Evolutionary conservation across 2,888 invertebrate species (phyloP), one percentile per base, ranked within the genome.

Genomic region (Macrosiphum euphorbiae): DNA sequence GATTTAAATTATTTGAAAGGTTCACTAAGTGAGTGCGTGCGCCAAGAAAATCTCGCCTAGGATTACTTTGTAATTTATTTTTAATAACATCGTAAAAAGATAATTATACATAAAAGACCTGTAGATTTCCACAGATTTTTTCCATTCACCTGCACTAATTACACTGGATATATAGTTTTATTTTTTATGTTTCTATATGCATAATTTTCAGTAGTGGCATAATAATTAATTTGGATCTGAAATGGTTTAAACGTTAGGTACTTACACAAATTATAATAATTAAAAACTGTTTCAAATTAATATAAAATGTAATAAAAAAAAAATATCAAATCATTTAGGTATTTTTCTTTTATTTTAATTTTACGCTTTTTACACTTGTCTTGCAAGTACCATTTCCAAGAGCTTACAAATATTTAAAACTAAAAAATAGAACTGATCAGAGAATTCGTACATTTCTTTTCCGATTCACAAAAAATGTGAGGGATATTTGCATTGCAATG

Each of bases 11-110:
- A 28, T 85, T 85, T 44, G 26, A 87, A 87, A 28, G 16, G 13
- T 3, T n/a, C 4, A 47, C 50, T n/a, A n/a, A 87, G 87, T n/a
- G n/a, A 87, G 28, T n/a, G n/a, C 67, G 67, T 13, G 13, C 26
- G 28, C 52, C 16, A 84, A 91, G 41, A 52, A 84, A 52, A 78
- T 84, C 90, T 52, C 8, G 10, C 52, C 16, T 16, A 20, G 52
- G 41, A 90, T 90, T 90, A 91, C 52, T 52, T 91, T 91, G 52
- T 91, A 91, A 84, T 91, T 91, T 84, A 41, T 84, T 55, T 91
- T 52, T 91, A 91, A 84, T 91, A 91, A 91, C 84, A 28, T 52
- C 41, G 90, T 91, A 55, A 91, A 91, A 91, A 84, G 16, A 90
- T 28, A 52, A 90, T 52, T 91, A 84, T 28, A 84, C 13, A 41